Evolutionary conservation across 1,140 invertebrate genomes (phyloP).

Genomic region (Halesus radiatus): DNA sequence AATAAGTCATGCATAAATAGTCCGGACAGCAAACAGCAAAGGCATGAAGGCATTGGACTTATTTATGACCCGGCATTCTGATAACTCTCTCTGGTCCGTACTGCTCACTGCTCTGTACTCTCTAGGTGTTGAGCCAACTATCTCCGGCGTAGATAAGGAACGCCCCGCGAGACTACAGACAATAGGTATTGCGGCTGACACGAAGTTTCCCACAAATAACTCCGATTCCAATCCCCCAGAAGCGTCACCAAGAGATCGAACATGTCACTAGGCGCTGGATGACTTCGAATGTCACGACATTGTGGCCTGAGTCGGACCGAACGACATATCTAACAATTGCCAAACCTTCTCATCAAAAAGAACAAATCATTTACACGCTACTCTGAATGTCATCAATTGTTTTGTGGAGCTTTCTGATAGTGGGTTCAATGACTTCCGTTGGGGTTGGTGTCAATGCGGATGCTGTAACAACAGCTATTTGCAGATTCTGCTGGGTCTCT

Average conservation of each 20-base stretch:
- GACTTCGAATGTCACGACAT: conserved; percentile 41
- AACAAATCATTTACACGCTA: not conserved
- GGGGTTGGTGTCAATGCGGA: not conserved
- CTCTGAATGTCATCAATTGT: not conserved
- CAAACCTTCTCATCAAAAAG: not conserved
- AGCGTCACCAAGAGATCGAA: conserved; percentile 42
- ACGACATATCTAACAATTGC: not conserved
- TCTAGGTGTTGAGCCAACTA: conserved; percentile 20
- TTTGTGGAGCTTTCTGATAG: not conserved
- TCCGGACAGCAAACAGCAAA: too few species aligned
- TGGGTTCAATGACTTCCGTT: not conserved
- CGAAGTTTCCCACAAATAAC: conserved; percentile 31
- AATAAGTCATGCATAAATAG: too few species aligned
- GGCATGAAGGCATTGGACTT: too few species aligned
- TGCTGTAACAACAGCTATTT: not conserved
- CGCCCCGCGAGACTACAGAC: not conserved
- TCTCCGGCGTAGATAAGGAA: conserved; percentile 18
- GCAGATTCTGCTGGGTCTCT: conserved; percentile 19
- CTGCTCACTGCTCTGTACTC: not conserved
- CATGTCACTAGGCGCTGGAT: conserved; percentile 41
- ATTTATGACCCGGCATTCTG: not conserved
- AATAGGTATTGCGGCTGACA: conserved; percentile 20
- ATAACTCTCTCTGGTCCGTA: conserved; percentile 1
- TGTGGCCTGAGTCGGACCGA: not conserved
- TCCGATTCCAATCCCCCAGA: conserved; percentile 31